Conservation (phyloP, 2,888 invertebrate genomes). For the Oithona nana region DNA sequence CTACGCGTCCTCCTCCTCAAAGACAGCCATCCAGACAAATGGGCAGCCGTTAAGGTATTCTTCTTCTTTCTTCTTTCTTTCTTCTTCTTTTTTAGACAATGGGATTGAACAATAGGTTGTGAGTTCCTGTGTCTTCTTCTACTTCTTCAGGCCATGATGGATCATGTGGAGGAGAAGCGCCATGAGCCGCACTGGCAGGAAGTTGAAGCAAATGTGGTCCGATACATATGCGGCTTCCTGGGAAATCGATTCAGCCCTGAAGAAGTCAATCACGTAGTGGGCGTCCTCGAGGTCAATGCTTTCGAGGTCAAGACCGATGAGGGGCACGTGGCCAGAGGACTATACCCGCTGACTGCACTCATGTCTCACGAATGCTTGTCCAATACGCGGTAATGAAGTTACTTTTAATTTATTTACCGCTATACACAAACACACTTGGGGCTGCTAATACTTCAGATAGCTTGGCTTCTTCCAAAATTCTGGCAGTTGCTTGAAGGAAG, state of each 20-base stretch:
- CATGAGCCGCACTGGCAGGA: slow-evolving; percentile 4
- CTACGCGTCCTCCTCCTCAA: slow-evolving; percentile 7
- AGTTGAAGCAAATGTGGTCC: slow-evolving; percentile 1
- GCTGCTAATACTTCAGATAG: too few species aligned
- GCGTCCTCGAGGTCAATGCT: slow-evolving; percentile 8
- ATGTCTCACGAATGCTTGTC: slow-evolving; percentile 1
- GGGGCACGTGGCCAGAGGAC: background rate
- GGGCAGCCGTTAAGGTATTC: background rate
- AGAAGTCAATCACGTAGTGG: slow-evolving; percentile 10
- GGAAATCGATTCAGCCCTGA: background rate
- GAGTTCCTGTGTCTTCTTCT: too few species aligned
- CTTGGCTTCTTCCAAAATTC: too few species aligned
- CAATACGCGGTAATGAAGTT: slow-evolving; percentile 6
- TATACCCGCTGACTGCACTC: slow-evolving; percentile 1
- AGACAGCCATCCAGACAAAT: background rate
- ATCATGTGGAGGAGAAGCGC: slow-evolving; percentile 1
- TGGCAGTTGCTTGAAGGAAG: slow-evolving; percentile 27
- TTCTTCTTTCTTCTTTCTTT: too few species aligned
- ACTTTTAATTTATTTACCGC: too few species aligned
- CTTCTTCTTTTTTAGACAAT: too few species aligned
- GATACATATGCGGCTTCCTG: background rate
- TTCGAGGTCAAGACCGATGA: background rate
- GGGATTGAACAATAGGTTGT: too few species aligned
- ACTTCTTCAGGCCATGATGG: slow-evolving; percentile 9
- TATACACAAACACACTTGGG: too few species aligned